Base-by-base conservation (phyloP, 2,113 vertebrate genomes). In the Solenodon paradoxus region DNA sequence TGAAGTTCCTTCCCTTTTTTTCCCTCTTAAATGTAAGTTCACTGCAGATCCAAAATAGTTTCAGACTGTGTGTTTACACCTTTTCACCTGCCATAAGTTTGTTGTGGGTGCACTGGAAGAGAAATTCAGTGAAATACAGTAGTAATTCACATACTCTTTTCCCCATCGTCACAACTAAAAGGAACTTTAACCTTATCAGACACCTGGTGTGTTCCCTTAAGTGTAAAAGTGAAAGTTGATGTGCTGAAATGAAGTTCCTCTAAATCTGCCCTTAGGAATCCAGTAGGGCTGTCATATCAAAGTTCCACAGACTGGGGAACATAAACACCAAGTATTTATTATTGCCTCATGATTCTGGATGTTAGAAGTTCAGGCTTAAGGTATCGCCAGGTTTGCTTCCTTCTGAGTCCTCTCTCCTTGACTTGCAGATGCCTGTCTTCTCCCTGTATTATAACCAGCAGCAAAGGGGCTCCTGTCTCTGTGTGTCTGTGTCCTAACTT, bases 391-490 rank as follows among this genome's bases (percentile, higher is more conserved):
- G 28, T 15, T 3, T 35, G 19, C 7, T 20, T 63, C 32, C 45
- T 66, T 51, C 61, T 2, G 2, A 72, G 83, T 47, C 26, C 42
- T 57, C 35, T n/a, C 42, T 47, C 26, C 26, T 15, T 11, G 32
- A 35, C 74, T 38, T 17, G 24, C 1, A 9, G 20, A 11, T 13
- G 35, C 22, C 20, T 5, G 0, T 16, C 11, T 45, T 63, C 61
- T 15, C 51, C 7, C 55, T 35, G 35, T 24, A 11, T 47, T 53
- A 12, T 57, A n/a, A n/a, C n/a, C n/a, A n/a, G n/a, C n/a, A n/a
- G n/a, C 2, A 9, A 0, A 0, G 1, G 24, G 4, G 17, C 45
- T 57, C 42, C 40, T 0, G 32, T 45, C 68, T 10, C n/a, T 2
- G 13, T 5, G 16, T 28, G 57, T 28, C 64, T 42, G 22, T 42